Conservation (phyloP, 2,113 vertebrate species). For the Caretta caretta region DNA sequence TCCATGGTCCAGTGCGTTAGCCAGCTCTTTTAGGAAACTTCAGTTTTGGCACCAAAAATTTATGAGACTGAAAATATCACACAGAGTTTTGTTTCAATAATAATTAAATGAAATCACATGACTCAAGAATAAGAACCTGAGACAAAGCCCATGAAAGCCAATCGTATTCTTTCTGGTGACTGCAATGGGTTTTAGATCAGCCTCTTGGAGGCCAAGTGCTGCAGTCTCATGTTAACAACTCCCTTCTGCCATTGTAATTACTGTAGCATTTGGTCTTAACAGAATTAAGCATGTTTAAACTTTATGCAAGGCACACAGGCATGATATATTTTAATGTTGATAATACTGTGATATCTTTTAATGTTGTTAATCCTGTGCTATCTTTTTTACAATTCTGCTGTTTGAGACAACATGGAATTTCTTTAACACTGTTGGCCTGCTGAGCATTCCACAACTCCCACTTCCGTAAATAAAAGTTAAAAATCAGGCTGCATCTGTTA, state of each 20-base stretch:
- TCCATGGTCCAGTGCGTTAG: background rate
- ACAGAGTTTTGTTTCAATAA: background rate
- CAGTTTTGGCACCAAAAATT: background rate
- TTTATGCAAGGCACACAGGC: background rate
- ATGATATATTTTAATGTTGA: background rate
- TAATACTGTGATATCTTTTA: background rate
- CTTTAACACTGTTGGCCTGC: background rate
- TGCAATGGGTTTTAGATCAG: background rate
- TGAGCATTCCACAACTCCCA: background rate
- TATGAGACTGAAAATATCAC: background rate
- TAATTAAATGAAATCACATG: background rate
- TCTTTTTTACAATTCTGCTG: background rate
- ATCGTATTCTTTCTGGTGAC: conserved; percentile 8
- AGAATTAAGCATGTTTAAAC: background rate
- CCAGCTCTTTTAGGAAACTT: background rate
- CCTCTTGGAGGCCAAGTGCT: background rate
- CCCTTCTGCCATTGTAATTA: background rate
- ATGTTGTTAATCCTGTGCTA: background rate
- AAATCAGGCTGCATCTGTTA: background rate
- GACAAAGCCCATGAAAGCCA: background rate
- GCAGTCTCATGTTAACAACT: background rate
- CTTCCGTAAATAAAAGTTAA: background rate
- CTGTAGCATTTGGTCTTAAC: background rate
- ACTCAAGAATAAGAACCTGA: background rate
- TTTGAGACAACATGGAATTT: background rate